Evolutionary conservation across 2,888 invertebrate species (phyloP).

Genomic region (Galerucella pusilla): DNA sequence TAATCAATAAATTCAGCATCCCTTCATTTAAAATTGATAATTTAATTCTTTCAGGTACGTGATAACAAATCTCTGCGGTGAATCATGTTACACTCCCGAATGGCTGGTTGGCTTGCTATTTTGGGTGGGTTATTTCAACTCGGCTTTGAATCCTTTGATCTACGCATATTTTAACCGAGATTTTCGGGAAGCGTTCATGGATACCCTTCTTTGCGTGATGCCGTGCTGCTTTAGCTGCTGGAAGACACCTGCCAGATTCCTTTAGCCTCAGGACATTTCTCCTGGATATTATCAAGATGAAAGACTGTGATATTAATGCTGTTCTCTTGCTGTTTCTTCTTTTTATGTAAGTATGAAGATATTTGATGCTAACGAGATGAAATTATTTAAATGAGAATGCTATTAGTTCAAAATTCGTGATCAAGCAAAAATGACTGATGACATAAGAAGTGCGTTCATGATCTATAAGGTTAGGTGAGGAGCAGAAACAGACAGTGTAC

Average conservation of each 20-base stretch:
- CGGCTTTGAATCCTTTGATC: conserved; percentile 93
- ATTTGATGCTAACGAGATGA: too few relatives aligned
- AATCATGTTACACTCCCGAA: conserved; percentile 72
- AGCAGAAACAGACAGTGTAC: too few relatives aligned
- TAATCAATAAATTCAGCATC: too few relatives aligned
- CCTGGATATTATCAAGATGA: conserved; percentile 58
- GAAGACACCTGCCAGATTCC: conserved; percentile 72
- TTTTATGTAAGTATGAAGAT: conserved; percentile 28
- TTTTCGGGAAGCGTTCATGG: conserved; percentile 95
- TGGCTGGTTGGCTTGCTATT: conserved; percentile 77
- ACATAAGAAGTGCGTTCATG: too few relatives aligned
- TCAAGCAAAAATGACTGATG: too few relatives aligned
- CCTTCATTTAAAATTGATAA: neutral
- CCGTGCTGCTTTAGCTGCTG: conserved; percentile 84
- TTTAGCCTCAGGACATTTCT: conserved; percentile 62
- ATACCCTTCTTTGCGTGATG: conserved; percentile 86
- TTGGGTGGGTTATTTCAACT: conserved; percentile 98
- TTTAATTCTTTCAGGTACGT: conserved; percentile 75
- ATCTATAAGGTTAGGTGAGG: too few relatives aligned
- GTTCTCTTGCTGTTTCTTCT: conserved; percentile 20
- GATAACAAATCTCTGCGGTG: conserved; percentile 84
- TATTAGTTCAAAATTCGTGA: too few relatives aligned
- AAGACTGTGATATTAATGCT: conserved; percentile 56
- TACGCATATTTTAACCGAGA: conserved; percentile 97
- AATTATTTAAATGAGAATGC: neutral